Evolutionary conservation across 2,888 invertebrate genomes (phyloP).

Genomic region (Apeira syringaria): DNA sequence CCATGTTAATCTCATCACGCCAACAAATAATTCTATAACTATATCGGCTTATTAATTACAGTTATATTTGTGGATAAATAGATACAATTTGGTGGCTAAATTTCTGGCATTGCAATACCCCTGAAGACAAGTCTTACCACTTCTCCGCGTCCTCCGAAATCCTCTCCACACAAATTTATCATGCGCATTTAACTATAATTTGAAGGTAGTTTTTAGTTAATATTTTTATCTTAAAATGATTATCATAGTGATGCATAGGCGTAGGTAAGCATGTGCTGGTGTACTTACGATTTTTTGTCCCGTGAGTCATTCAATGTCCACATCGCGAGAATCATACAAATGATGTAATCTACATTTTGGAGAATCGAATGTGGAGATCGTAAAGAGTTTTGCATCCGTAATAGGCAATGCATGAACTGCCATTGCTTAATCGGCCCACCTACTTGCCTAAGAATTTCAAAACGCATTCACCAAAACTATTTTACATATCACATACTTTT

Average conservation of each 20-base stretch:
- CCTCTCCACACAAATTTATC: no score
- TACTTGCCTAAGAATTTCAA: conserved; percentile 52
- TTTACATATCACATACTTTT: no score
- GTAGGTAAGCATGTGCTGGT: conserved; percentile 5
- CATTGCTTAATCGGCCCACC: conserved; percentile 52
- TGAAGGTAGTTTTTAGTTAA: no score
- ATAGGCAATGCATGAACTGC: conserved; percentile 69
- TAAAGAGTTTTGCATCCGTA: conserved; percentile 59
- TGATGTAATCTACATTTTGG: conserved; percentile 64
- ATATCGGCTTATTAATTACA: no score
- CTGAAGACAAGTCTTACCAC: no score
- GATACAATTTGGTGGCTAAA: no score
- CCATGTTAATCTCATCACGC: no score
- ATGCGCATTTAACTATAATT: no score
- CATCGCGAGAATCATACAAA: conserved; percentile 41
- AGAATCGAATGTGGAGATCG: conserved; percentile 51
- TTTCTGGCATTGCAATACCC: no score
- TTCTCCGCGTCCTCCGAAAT: no score
- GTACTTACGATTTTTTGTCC: conserved; percentile 36
- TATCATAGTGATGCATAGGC: conserved; percentile 6
- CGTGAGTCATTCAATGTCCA: conserved; percentile 46
- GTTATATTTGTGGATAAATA: no score
- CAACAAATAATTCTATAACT: no score
- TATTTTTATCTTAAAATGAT: conserved; percentile 16
- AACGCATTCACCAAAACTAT: conserved; percentile 34